These are phyloP conservation scores for Polymixis lichenea DNA, from an alignment of 2,888 invertebrate species.

Conservation along the genomic window DNA sequence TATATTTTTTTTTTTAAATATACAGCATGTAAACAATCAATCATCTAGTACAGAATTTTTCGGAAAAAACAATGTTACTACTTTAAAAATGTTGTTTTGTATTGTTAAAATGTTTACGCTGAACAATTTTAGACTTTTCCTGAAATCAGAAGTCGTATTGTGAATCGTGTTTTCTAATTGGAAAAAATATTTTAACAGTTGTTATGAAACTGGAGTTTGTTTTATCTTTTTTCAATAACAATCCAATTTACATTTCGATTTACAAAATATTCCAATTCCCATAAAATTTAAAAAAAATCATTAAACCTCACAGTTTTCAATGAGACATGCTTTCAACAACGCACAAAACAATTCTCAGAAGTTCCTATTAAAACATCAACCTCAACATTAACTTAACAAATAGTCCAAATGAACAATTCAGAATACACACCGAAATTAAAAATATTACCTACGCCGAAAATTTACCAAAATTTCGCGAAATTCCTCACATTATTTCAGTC, in stretches of 20 bases:
- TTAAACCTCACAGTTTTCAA: neutral
- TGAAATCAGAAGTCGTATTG: neutral
- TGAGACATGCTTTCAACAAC: neutral
- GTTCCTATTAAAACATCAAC: neutral
- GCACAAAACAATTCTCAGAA: neutral
- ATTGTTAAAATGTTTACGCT: neutral
- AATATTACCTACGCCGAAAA: constrained; percentile 31
- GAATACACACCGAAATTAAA: constrained; percentile 14
- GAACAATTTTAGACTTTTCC: neutral
- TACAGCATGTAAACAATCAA: too few species aligned
- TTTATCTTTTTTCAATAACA: neutral
- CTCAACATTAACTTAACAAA: too few species aligned
- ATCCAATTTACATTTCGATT: neutral
- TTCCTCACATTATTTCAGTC: constrained; percentile 46
- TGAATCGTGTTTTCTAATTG: neutral
- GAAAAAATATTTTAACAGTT: neutral
- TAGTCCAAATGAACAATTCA: constrained; percentile 11
- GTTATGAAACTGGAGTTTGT: neutral
- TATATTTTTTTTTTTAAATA: too few species aligned
- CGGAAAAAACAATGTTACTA: neutral
- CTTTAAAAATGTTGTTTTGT: neutral
- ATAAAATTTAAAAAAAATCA: neutral
- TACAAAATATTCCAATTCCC: neutral
- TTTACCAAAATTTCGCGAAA: constrained; percentile 27
- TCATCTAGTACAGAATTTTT: too few species aligned